Base-by-base conservation (phyloP, 2,888 invertebrate genomes). In the Ryuthela nishihirai region DNA sequence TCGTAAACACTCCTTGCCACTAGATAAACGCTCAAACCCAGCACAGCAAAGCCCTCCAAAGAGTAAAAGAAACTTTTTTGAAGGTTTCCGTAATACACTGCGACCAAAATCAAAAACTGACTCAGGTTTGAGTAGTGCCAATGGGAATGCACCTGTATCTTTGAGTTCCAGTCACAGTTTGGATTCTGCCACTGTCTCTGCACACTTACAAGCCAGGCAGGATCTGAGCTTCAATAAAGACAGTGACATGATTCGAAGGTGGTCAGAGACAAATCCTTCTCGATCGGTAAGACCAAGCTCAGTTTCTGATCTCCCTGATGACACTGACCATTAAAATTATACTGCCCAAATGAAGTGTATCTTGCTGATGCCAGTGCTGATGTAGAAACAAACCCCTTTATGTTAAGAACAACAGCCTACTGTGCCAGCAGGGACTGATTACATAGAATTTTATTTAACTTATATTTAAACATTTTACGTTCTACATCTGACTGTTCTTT, bases 141-240 rank as follows among this genome's bases (percentile, higher is more conserved):
- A 54, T 46, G 45, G 60, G 34, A 54, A 50, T 40, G 42, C 49
- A 39, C 43, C 45, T 25, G 21, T 46, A 43, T 36, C 60, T 48
- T 44, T 60, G 36, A 54, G 53, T 53, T 61, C 64, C 47, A 64
- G 64, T 56, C 64, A 64, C 50, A 65, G 62, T 54, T 62, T 65
- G 44, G 65, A 65, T 52, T 58, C 64, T 39, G 26, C 64, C 21
- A 42, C 56, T 29, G 35, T 56, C 32, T 40, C 62, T 29, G 40
- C 54, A 41, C 49, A 49, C 23, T 44, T 53, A 54, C 53, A 49
- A 23, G 53, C 35, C 43, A 46, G 26, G 38, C 49, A 62, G 45
- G 54, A 54, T 29, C 43, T 53, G 26, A 46, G 46, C 20, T 34
- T 53, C 24, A 48, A 38, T 25, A 56, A 62, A 60, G 60, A 62